Base-by-base conservation (phyloP, 1,140 invertebrate species). In the Drosophila paulistorum region DNA sequence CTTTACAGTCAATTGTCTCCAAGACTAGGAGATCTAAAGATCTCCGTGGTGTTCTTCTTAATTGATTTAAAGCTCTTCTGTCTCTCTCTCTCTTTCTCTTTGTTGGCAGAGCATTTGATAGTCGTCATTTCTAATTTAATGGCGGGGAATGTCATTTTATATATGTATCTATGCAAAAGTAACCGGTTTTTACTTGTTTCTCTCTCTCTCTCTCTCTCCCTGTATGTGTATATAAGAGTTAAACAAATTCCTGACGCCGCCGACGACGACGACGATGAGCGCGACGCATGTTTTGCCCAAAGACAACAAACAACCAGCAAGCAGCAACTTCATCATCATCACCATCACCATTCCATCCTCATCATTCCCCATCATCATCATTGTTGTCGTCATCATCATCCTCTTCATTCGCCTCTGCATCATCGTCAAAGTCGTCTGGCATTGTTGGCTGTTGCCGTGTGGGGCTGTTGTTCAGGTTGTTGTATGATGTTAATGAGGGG, bases 241-340 rank as follows among this genome's bases (percentile, higher is more conserved):
- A 62, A 45, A 62, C 37, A 62, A 62, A 62, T 62, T 41, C 60
- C 41, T 45, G 41, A 42, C 45, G 60, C 60, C 41, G 60, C 60
- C 41, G 37, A 11, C 39, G 39, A n/a, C 26, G 41, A 41, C 63
- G 48, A 20, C 51, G 71, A 51, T 66, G 59, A 59, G 30, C 51
- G 59, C 45, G 65, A 60, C 58, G 75, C 75, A 68, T 42, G 58
- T 6, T 57, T 62, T 62, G 39, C 60, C 60, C 39, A 65, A 35
- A 48, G 23, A 64, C 62, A 69, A 35, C 51, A 64, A 68, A 37
- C 37, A n/a, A 30, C 14, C 17, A 54, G 42, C 60, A 59, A 41
- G 51, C 69, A 54, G 39, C 60, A 62, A 39, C 39, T 17, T 13
- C 60, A 10, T 20, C 59, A 61, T 10, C 14, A 39, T 14, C 57